These are phyloP conservation scores for Heliocidaris erythrogramma DNA, from an alignment of 35 echinoderm and acorn worm species.

Conservation along the genomic window DNA sequence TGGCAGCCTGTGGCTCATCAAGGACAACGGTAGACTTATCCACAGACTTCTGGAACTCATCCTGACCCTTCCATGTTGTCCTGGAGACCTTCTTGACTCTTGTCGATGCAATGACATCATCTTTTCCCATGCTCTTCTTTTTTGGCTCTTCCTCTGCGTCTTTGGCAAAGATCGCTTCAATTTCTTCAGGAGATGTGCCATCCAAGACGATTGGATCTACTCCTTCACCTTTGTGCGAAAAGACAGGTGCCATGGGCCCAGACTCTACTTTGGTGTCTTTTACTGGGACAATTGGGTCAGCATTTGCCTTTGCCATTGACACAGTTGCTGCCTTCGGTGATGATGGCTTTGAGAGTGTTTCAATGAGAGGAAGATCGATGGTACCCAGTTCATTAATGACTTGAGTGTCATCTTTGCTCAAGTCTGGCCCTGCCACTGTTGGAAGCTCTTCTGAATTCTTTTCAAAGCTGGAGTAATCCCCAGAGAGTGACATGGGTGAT, in stretches of 20 bases:
- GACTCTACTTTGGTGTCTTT: neutral
- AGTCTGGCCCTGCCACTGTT: neutral
- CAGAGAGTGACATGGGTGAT: conserved; percentile 12
- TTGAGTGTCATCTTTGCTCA: neutral
- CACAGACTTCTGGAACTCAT: conserved; percentile 28
- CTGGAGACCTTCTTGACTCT: conserved; percentile 38
- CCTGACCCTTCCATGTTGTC: conserved; percentile 32
- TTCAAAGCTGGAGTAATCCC: neutral
- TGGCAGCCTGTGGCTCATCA: conserved; percentile 33
- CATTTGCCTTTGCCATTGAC: no score
- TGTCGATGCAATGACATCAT: conserved; percentile 29
- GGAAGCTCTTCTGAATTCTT: neutral
- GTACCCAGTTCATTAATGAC: conserved; percentile 12
- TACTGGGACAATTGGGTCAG: neutral
- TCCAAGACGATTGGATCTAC: neutral
- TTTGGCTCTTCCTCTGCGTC: neutral
- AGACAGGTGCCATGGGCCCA: conserved; percentile 27
- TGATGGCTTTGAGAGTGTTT: conserved; percentile 8
- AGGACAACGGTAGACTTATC: neutral
- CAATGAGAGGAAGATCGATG: conserved; percentile 31
- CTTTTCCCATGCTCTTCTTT: conserved; percentile 33
- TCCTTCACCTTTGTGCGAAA: neutral
- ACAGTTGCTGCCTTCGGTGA: neutral
- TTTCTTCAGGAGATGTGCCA: conserved; percentile 22
- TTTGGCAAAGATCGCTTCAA: conserved; percentile 14